Percentiles rank a stretch among this genome's conserved stretches.
These are phyloP conservation scores for Mystacornis crossleyi DNA, from an alignment of 2,113 vertebrate species.

Conservation along the genomic window DNA sequence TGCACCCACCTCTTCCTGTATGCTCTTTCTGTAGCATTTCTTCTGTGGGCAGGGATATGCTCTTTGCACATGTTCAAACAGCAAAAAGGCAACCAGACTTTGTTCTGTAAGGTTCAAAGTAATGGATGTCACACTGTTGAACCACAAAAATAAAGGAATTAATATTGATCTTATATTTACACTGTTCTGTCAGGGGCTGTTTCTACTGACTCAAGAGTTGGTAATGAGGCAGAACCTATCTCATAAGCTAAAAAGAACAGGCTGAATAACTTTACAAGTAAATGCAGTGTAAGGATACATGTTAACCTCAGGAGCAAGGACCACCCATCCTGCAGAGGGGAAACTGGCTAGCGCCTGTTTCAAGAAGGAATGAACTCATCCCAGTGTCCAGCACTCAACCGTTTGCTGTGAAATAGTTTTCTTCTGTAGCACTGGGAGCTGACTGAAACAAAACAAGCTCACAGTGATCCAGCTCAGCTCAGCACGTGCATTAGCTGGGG, in stretches of 20 bases:
- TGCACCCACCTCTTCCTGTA: neutral
- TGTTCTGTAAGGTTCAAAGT: neutral
- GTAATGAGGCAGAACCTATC: neutral
- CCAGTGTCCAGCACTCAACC: neutral
- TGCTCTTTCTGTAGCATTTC: neutral
- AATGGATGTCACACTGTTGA: neutral
- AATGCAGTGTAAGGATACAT: neutral
- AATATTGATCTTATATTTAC: neutral
- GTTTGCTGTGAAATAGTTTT: neutral
- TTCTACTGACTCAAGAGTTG: neutral
- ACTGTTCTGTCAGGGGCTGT: neutral
- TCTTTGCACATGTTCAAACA: neutral
- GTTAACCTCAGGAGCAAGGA: neutral
- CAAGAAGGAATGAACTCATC: neutral
- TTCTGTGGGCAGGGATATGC: neutral
- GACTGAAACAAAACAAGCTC: neutral
- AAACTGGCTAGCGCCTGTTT: neutral
- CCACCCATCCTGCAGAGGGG: neutral
- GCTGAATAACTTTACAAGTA: neutral
- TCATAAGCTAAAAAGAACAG: neutral
- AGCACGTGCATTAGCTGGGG: accelerated
- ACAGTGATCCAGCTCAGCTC: accelerated
- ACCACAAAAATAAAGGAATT: neutral
- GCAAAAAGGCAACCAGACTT: neutral
- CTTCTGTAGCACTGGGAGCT: neutral